These are phyloP conservation scores for Drosophila mauritiana DNA, from an alignment of 1,140 invertebrate genomes.

Conservation along the genomic window DNA sequence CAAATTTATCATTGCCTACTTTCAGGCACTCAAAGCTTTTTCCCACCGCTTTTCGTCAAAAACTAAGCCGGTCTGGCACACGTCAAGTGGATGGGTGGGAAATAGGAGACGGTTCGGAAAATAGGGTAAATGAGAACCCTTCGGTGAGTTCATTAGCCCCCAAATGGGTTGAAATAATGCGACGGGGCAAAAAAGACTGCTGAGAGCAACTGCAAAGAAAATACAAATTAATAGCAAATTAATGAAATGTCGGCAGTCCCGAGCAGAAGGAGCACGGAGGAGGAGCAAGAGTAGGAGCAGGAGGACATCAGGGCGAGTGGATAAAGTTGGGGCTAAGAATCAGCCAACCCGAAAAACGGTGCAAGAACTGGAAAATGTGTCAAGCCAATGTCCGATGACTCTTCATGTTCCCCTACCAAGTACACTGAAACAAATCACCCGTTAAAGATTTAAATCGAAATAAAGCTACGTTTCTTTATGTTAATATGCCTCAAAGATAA, in stretches of 20 bases:
- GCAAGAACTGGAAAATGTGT: slow-evolving; percentile 77
- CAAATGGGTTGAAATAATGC: slow-evolving; percentile 81
- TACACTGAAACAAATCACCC: neutral
- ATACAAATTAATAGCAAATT: slow-evolving; percentile 82
- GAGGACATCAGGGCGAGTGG: slow-evolving; percentile 8
- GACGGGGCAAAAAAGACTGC: slow-evolving; percentile 45
- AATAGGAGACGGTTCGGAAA: slow-evolving; percentile 6
- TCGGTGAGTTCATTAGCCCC: slow-evolving; percentile 75
- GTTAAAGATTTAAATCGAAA: no score
- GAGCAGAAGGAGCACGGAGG: neutral
- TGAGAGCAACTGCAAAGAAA: slow-evolving; percentile 70
- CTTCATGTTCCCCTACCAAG: slow-evolving; percentile 7
- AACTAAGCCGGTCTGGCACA: slow-evolving; percentile 70
- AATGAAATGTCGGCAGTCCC: slow-evolving; percentile 67
- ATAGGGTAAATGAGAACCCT: slow-evolving; percentile 34
- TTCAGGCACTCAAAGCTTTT: slow-evolving; percentile 40
- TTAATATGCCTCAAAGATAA: no score
- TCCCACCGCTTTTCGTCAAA: slow-evolving; percentile 49
- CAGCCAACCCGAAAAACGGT: slow-evolving; percentile 71
- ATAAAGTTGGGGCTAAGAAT: slow-evolving; percentile 45
- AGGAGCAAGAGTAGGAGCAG: slow-evolving; percentile 1
- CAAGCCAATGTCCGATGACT: slow-evolving; percentile 56
- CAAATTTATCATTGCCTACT: slow-evolving; percentile 72
- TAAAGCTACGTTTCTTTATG: no score
- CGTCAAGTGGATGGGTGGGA: slow-evolving; percentile 34